A percentile compares a stretch with the other conserved stretches of the same genome.
phyloP scores from a whole-genome alignment of 2,113 vertebrate species.

The Ictalurus punctatus region DNA sequence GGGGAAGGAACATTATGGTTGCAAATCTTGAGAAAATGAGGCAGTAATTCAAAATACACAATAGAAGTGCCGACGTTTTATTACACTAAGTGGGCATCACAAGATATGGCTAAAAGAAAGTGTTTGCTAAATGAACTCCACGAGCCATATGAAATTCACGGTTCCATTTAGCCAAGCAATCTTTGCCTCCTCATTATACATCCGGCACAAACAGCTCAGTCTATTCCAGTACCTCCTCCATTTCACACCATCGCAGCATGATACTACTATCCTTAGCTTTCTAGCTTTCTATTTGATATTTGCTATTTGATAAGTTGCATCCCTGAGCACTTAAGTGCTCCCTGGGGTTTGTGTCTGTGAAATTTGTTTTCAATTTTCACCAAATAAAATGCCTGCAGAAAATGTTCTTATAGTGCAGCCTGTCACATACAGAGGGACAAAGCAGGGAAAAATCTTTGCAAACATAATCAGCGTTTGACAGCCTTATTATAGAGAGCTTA shows the following conservation, averaged over 20 bases:
- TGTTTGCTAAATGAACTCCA: conserved; percentile 28
- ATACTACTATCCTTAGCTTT: conserved; percentile 30
- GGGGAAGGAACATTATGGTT: conserved; percentile 18
- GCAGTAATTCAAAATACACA: conserved; percentile 41
- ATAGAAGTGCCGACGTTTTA: conserved; percentile 44
- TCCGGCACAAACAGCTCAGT: conserved; percentile 28
- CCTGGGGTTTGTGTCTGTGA: conserved; percentile 25
- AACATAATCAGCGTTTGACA: conserved; percentile 12
- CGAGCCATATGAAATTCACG: conserved; percentile 32
- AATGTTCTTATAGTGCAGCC: conserved; percentile 1
- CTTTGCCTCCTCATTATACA: conserved; percentile 31
- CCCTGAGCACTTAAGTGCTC: conserved; percentile 25
- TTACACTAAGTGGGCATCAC: conserved; percentile 39
- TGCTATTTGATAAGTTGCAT: conserved; percentile 43
- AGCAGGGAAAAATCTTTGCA: background rate
- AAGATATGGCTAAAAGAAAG: conserved; percentile 36
- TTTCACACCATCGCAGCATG: conserved; percentile 13
- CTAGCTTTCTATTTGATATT: conserved; percentile 22
- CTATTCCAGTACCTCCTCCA: conserved; percentile 26
- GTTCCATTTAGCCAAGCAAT: conserved; percentile 43
- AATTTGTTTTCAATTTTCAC: conserved; percentile 36
- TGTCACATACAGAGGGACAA: background rate
- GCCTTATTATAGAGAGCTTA: background rate
- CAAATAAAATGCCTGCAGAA: conserved; percentile 20
- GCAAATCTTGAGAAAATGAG: conserved; percentile 38